These are phyloP conservation scores for Threskiornis aethiopicus DNA, from an alignment of 2,797 vertebrate genomes.

Conservation along the genomic window DNA sequence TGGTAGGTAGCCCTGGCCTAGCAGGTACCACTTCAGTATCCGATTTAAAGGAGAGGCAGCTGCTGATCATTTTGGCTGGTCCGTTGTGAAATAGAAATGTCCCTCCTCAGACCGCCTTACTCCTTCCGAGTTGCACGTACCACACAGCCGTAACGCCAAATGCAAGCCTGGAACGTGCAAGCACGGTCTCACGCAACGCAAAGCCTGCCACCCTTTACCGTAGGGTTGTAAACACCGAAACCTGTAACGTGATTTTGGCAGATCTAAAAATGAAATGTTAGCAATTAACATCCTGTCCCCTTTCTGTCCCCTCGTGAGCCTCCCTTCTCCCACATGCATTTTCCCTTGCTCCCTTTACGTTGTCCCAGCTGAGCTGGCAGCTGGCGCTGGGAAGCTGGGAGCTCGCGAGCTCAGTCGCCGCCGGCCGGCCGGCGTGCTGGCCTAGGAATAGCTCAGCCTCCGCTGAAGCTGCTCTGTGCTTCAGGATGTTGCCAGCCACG, in stretches of 20 bases:
- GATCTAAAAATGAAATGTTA: neutral
- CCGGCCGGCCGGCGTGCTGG: neutral
- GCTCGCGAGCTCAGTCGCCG: neutral
- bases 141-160: neutral
- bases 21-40: neutral
- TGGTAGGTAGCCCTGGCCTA: neutral
- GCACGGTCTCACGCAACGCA: neutral
- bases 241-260: neutral
- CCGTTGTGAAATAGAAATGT: neutral
- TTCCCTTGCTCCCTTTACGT: neutral
- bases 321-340: neutral
- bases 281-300: neutral
- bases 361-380: conserved; percentile 3
- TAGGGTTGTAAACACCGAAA: neutral
- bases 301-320: neutral
- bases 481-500: neutral
- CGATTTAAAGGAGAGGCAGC: neutral
- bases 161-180: neutral
- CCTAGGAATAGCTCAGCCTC: conserved; percentile 25
- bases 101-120: neutral
- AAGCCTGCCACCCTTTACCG: neutral
- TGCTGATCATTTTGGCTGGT: neutral
- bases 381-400: neutral
- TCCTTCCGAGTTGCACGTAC: neutral
- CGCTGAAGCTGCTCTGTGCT: neutral